Conservation (phyloP, 2,113 vertebrate species). For the Scalopus aquaticus region DNA sequence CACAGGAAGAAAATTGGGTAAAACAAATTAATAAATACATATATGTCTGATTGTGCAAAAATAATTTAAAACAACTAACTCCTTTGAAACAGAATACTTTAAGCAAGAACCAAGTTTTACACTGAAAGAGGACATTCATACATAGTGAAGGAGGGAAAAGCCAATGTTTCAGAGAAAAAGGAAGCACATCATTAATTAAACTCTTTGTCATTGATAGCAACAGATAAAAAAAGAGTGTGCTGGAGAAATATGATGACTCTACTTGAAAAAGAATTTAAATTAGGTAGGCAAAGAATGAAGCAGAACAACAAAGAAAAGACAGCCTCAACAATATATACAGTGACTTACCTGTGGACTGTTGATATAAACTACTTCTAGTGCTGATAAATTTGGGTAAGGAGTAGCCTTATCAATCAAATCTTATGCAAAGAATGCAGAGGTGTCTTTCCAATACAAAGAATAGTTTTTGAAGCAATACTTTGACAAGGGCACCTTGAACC, state of each 20-base stretch:
- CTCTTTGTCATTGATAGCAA: not conserved
- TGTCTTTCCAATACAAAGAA: not conserved
- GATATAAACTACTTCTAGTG: not conserved
- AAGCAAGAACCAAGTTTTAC: not conserved
- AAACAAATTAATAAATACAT: not conserved
- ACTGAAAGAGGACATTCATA: not conserved
- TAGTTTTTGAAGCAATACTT: not conserved
- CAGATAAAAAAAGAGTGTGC: not conserved
- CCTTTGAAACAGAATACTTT: not conserved
- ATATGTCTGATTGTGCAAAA: not conserved
- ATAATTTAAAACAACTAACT: not conserved
- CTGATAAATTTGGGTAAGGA: not conserved
- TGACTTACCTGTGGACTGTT: not conserved
- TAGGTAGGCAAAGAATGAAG: not conserved
- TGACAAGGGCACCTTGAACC: constrained; percentile 25
- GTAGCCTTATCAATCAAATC: not conserved
- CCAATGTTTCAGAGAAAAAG: not conserved
- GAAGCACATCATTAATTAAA: not conserved
- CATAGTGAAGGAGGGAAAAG: not conserved
- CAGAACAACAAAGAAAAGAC: not conserved
- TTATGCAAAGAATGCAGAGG: not conserved
- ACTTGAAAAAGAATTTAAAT: not conserved
- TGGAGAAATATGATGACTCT: not conserved
- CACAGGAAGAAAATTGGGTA: not conserved
- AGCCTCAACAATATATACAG: not conserved